A percentile compares a stretch with the other conserved stretches of the same genome.
Evolutionary conservation across 2,888 invertebrate species (phyloP).

Genomic region (Hartigia nigra): DNA sequence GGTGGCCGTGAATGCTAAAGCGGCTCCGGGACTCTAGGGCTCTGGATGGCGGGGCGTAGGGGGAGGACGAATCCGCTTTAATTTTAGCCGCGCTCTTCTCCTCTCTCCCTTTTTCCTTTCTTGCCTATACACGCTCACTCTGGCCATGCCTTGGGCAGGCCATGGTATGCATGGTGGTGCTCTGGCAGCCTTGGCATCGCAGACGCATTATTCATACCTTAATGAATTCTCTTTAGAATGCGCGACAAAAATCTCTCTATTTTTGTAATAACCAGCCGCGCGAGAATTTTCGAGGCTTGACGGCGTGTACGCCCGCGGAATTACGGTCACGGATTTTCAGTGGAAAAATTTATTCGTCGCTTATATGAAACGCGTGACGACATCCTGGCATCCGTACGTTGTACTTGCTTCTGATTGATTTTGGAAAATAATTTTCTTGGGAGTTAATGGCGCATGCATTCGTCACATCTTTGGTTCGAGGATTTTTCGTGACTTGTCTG

Average conservation of each 20-base stretch:
- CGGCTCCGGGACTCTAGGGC: not conserved
- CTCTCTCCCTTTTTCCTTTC: not conserved
- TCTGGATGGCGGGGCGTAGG: constrained; percentile 25
- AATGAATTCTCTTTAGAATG: constrained; percentile 58
- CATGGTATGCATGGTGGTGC: constrained; percentile 52
- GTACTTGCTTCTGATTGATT: not conserved
- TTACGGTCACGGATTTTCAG: not conserved
- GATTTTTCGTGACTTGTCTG: not conserved
- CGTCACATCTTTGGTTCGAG: not conserved
- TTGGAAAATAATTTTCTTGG: not conserved
- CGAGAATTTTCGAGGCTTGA: not conserved
- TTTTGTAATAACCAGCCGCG: constrained; percentile 20
- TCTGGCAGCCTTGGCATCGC: constrained; percentile 61
- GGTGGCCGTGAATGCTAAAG: constrained; percentile 38
- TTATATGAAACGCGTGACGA: no score
- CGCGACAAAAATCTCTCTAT: constrained; percentile 34
- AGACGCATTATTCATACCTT: constrained; percentile 65
- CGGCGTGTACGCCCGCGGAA: not conserved
- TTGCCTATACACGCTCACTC: constrained; percentile 5
- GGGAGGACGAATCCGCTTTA: constrained; percentile 56
- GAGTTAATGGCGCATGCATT: not conserved
- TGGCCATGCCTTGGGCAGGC: constrained; percentile 53
- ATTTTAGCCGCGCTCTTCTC: constrained; percentile 56
- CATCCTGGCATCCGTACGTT: not conserved
- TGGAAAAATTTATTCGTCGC: not conserved